Conservation (phyloP, 1,140 invertebrate species). For the Andricus grossulariae region DNA sequence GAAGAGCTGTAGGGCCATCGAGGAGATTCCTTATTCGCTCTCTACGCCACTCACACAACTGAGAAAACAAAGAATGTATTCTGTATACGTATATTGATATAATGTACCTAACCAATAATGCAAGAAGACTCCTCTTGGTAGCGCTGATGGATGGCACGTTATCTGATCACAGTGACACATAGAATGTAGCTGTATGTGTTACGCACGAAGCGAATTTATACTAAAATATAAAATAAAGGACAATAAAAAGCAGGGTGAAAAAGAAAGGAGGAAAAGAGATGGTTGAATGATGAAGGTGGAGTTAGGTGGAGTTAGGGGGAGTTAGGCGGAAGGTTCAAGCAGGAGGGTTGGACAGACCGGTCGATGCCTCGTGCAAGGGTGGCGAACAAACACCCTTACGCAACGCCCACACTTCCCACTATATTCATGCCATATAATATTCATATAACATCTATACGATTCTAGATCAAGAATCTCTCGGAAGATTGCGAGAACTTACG, state of each 20-base stretch:
- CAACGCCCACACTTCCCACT: conserved; percentile 2
- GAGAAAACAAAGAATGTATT: no score
- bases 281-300: conserved; percentile 2
- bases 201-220: neutral
- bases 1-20: neutral
- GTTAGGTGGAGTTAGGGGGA: conserved; percentile 2
- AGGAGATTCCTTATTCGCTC: neutral
- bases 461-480: no score
- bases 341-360: conserved; percentile 28
- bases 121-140: no score
- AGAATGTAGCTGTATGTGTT: no score
- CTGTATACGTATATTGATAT: no score
- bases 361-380: conserved; percentile 29
- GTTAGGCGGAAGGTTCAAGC: conserved; percentile 12
- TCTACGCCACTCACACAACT: no score
- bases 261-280: neutral
- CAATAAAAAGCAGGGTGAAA: conserved; percentile 11
- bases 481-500: no score
- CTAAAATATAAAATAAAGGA: neutral
- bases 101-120: no score
- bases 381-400: conserved; percentile 16
- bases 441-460: neutral
- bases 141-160: no score
- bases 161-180: no score
- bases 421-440: neutral